phyloP scores from a whole-genome alignment of 2,888 invertebrate genomes.

The Drosophila heteroneura region DNA sequence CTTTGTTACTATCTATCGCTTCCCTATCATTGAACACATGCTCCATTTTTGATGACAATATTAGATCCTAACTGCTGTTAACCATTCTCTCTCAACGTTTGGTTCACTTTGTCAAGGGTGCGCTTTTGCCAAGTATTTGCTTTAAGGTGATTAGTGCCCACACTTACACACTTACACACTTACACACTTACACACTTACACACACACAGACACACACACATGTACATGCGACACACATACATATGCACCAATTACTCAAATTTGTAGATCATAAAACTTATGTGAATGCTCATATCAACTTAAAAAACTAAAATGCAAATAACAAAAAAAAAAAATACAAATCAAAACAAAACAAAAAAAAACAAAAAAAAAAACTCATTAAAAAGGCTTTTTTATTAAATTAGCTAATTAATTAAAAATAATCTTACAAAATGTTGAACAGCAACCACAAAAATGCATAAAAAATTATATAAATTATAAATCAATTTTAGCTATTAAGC shows the following conservation, averaged over 20 bases:
- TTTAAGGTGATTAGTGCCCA: slow-evolving; percentile 10
- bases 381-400: slow-evolving; percentile 58
- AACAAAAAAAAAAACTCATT: slow-evolving; percentile 28
- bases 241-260: slow-evolving; percentile 9
- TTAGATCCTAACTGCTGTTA: slow-evolving; percentile 68
- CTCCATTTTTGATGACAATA: slow-evolving; percentile 75
- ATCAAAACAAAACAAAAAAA: slow-evolving; percentile 42
- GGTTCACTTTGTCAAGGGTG: slow-evolving; percentile 41
- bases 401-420: slow-evolving; percentile 62
- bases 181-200: slow-evolving; percentile 11
- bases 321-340: slow-evolving; percentile 45
- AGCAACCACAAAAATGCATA: slow-evolving; percentile 41
- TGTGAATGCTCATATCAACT: slow-evolving; percentile 80
- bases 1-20: slow-evolving; percentile 21
- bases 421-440: slow-evolving; percentile 41
- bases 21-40: slow-evolving; percentile 32
- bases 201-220: slow-evolving; percentile 11
- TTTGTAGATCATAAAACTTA: slow-evolving; percentile 53
- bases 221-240: slow-evolving; percentile 14
- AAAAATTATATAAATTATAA: slow-evolving; percentile 21
- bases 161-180: not conserved
- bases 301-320: slow-evolving; percentile 33
- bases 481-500: slow-evolving; percentile 65
- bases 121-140: slow-evolving; percentile 44
- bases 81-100: slow-evolving; percentile 35